phyloP scores from a whole-genome alignment of 2,797 vertebrate genomes.

The Stomatorhinus walkeri region DNA sequence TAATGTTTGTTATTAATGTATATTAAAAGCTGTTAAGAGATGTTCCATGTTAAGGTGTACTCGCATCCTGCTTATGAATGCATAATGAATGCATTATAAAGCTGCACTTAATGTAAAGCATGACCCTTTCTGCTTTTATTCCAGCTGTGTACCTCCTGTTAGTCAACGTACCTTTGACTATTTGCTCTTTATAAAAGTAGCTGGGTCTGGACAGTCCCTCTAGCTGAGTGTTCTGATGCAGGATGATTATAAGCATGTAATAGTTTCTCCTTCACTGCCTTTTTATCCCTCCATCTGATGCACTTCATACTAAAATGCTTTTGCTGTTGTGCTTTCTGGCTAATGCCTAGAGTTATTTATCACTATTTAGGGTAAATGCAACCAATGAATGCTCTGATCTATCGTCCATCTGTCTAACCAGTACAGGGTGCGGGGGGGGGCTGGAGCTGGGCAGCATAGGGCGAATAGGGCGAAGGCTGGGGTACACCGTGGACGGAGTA shows the following conservation, averaged over 20 bases:
- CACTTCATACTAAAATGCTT: not conserved
- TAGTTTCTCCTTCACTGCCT: not conserved
- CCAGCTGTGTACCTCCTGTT: not conserved
- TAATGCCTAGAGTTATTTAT: not conserved
- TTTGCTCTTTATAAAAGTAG: not conserved
- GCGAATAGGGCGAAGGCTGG: not conserved
- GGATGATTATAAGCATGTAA: not conserved
- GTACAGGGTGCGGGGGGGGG: not conserved
- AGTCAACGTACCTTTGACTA: not conserved
- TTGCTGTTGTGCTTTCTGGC: not conserved
- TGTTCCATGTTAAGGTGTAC: too few species aligned
- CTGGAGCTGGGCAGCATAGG: not conserved
- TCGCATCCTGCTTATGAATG: too few species aligned
- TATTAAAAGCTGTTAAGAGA: too few species aligned
- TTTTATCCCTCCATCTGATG: not conserved
- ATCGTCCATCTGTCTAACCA: not conserved
- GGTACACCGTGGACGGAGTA: not conserved
- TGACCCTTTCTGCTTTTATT: not conserved
- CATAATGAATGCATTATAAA: too few species aligned
- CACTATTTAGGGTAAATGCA: not conserved
- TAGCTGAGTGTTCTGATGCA: not conserved
- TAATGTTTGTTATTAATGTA: too few species aligned
- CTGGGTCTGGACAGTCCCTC: not conserved
- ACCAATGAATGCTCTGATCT: not conserved
- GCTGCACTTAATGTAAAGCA: too few species aligned